Percentiles rank a stretch among this genome's conserved stretches.
These are phyloP conservation scores for Rallus crepitans DNA, from an alignment of 2,797 vertebrate genomes.

Conservation along the genomic window DNA sequence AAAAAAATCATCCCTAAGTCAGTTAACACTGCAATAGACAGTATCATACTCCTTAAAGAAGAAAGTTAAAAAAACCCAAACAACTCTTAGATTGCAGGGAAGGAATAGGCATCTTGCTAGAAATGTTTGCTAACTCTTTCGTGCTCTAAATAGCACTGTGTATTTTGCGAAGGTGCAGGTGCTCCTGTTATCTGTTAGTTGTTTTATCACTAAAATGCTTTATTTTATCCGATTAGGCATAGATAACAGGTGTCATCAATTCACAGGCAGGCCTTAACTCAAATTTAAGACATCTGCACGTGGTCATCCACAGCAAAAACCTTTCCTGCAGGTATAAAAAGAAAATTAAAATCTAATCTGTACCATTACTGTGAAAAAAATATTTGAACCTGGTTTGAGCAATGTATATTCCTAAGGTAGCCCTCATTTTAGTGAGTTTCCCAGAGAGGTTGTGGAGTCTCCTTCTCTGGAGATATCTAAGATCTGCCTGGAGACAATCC, in stretches of 20 bases:
- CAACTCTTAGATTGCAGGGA: rapidly evolving
- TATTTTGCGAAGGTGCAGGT: background rate
- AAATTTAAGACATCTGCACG: background rate
- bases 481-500: too few species aligned
- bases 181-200: background rate
- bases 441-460: too few species aligned
- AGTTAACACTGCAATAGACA: background rate
- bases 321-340: background rate
- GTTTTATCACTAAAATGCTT: background rate
- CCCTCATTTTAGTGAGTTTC: background rate
- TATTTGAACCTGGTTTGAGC: background rate
- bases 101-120: background rate
- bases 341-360: background rate
- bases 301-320: background rate
- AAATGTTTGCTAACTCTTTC: background rate
- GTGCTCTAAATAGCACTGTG: background rate
- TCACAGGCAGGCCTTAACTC: background rate
- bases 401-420: background rate
- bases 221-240: background rate
- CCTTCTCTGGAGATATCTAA: too few species aligned
- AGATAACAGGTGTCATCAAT: background rate
- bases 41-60: background rate
- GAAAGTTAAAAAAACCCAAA: background rate
- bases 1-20: background rate
- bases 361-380: background rate